phyloP scores from a whole-genome alignment of 2,888 invertebrate species.

The Heliconius aoede region DNA sequence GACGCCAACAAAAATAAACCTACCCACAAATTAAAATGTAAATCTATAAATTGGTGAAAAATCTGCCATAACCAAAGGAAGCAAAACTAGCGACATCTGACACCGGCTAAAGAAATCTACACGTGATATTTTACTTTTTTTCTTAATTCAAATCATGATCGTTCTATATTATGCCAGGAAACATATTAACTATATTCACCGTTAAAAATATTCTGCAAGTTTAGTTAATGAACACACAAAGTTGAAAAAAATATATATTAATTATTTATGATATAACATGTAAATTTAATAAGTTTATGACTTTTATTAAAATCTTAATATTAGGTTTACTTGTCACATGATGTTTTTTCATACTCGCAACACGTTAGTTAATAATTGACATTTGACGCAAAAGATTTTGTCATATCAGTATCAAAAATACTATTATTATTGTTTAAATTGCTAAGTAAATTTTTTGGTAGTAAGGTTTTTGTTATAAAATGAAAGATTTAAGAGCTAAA shows the following conservation, averaged over 20 bases:
- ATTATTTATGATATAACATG: background rate
- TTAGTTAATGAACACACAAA: background rate
- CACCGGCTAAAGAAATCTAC: slow-evolving; percentile 61
- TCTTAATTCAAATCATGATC: slow-evolving; percentile 63
- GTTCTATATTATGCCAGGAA: slow-evolving; percentile 72
- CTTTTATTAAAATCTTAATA: background rate
- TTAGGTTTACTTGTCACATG: slow-evolving; percentile 14
- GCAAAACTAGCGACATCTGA: slow-evolving; percentile 79
- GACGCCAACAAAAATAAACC: slow-evolving; percentile 74
- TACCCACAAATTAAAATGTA: slow-evolving; percentile 77
- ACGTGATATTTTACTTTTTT: slow-evolving; percentile 74
- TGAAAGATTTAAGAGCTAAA: slow-evolving; percentile 51
- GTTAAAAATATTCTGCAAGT: background rate
- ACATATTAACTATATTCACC: background rate
- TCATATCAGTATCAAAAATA: slow-evolving; percentile 47
- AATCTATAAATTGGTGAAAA: slow-evolving; percentile 77
- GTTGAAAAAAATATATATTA: background rate
- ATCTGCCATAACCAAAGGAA: slow-evolving; percentile 80
- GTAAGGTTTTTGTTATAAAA: slow-evolving; percentile 53
- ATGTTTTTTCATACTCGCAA: slow-evolving; percentile 29
- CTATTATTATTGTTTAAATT: slow-evolving; percentile 34
- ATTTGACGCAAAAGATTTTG: slow-evolving; percentile 48
- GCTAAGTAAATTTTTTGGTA: slow-evolving; percentile 39
- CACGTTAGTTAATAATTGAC: slow-evolving; percentile 43
- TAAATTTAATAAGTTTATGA: background rate